A percentile compares a stretch with the other conserved stretches of the same genome.
These are phyloP conservation scores for Drosophila greeni DNA, from an alignment of 2,888 invertebrate species.

Conservation along the genomic window DNA sequence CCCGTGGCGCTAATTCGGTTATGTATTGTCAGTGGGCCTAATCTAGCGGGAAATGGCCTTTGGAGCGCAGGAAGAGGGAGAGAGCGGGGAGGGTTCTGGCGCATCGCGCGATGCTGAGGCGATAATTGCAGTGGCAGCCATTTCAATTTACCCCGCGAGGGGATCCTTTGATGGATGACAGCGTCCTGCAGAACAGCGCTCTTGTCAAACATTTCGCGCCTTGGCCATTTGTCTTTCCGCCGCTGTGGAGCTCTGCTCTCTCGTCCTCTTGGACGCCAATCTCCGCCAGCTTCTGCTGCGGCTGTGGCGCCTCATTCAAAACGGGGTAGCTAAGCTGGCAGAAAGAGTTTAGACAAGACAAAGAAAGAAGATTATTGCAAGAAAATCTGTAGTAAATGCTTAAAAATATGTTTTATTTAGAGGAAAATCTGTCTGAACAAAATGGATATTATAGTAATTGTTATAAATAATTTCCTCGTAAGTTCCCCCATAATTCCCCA, in stretches of 20 bases:
- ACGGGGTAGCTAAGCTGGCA: constrained; percentile 4
- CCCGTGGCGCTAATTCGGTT: constrained; percentile 69
- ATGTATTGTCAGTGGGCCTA: constrained; percentile 64
- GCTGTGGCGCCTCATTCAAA: not conserved
- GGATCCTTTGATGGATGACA: constrained; percentile 66
- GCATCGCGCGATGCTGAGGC: constrained; percentile 48
- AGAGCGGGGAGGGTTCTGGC: not conserved
- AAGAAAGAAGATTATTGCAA: not conserved
- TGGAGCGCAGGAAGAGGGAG: not conserved
- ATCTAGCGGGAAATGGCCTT: constrained; percentile 56
- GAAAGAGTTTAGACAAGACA: not conserved
- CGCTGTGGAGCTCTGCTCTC: constrained; percentile 10
- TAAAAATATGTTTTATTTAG: not conserved
- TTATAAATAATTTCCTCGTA: not conserved
- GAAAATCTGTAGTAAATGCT: not conserved
- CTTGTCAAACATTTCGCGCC: constrained; percentile 72
- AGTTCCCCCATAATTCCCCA: not conserved
- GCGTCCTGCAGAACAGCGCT: constrained; percentile 23
- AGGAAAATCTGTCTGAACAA: not conserved
- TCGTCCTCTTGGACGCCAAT: constrained; percentile 7
- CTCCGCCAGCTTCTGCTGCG: constrained; percentile 14
- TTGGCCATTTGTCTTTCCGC: constrained; percentile 66
- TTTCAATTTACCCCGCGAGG: constrained; percentile 61
- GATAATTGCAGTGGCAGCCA: constrained; percentile 67
- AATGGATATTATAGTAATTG: not conserved